phyloP scores from a whole-genome alignment of 2,113 vertebrate genomes.

The Neofelis nebulosa region DNA sequence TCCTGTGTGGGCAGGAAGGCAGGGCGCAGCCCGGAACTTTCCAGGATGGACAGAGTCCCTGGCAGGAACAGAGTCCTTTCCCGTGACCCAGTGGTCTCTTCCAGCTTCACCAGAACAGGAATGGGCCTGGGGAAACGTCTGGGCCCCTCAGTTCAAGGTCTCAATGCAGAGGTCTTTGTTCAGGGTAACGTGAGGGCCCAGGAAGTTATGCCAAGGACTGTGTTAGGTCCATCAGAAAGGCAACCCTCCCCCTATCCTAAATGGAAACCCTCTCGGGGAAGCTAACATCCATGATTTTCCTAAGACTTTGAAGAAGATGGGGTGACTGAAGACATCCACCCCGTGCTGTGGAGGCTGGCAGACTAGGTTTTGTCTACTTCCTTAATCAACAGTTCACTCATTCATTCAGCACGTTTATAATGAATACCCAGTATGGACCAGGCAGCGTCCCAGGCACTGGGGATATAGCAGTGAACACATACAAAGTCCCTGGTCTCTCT shows the following conservation, averaged over 20 bases:
- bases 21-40: neutral
- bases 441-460: neutral
- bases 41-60: neutral
- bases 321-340: neutral
- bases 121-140: neutral
- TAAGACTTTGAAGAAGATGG: neutral
- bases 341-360: neutral
- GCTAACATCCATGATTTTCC: neutral
- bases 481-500: no score
- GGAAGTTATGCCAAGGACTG: neutral
- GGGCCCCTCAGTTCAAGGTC: neutral
- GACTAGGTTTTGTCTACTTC: neutral
- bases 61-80: neutral
- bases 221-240: neutral
- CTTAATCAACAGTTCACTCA: neutral
- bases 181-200: neutral
- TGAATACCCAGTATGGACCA: neutral
- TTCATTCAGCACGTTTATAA: neutral
- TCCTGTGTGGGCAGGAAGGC: neutral
- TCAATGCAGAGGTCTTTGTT: neutral
- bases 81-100: neutral
- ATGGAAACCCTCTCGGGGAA: neutral
- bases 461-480: neutral
- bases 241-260: neutral
- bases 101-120: neutral